phyloP scores from a whole-genome alignment of 2,113 vertebrate species.

The Anthoscopus minutus region DNA sequence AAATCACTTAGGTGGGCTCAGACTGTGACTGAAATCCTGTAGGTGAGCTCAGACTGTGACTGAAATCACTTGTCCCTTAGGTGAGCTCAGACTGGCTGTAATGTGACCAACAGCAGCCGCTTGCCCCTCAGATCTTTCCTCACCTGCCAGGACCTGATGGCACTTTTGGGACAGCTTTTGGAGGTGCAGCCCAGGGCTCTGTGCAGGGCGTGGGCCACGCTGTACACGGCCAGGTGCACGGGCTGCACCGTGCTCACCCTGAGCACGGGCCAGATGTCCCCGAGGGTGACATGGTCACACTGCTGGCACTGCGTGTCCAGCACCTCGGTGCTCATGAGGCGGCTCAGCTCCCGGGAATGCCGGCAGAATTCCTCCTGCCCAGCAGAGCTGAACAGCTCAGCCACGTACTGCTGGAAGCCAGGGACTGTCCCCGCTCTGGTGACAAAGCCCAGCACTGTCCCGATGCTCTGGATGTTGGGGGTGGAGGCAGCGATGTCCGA shows the following conservation, averaged over 20 bases:
- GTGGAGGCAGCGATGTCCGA: neutral
- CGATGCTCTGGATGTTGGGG: slow-evolving; percentile 68
- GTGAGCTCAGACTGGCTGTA: neutral
- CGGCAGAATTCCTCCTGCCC: slow-evolving; percentile 40
- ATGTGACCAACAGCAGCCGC: accelerated
- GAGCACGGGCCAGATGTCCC: slow-evolving; percentile 26
- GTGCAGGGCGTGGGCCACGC: slow-evolving; percentile 82
- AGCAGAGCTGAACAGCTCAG: neutral
- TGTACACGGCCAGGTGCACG: slow-evolving; percentile 75
- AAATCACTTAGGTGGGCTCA: neutral
- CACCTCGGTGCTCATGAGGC: accelerated
- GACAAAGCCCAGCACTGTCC: slow-evolving; percentile 78
- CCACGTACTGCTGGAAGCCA: slow-evolving; percentile 54
- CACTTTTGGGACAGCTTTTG: neutral
- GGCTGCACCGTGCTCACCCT: slow-evolving; percentile 49
- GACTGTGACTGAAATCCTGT: no score
- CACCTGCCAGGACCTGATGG: slow-evolving; percentile 31
- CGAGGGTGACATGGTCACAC: slow-evolving; percentile 61
- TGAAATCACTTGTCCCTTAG: neutral
- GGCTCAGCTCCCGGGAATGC: neutral
- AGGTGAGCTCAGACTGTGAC: accelerated
- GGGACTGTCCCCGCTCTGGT: slow-evolving; percentile 2
- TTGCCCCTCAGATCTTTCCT: accelerated
- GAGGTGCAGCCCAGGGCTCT: slow-evolving; percentile 58
- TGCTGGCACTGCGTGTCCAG: slow-evolving; percentile 17